These are phyloP conservation scores for Promerops cafer DNA, from an alignment of 2,113 vertebrate genomes.

Conservation along the genomic window DNA sequence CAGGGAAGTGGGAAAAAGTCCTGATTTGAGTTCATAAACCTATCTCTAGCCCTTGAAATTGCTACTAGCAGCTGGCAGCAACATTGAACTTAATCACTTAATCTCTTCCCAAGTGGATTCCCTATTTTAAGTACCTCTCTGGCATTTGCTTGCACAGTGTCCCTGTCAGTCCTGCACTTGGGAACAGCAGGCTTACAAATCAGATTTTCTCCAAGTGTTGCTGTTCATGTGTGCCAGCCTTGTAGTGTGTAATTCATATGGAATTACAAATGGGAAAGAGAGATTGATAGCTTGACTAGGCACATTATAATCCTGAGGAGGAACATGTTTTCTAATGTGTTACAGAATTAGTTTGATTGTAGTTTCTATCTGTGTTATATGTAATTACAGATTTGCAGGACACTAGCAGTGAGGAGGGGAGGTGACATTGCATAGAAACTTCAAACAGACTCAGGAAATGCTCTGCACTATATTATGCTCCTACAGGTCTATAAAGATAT, in stretches of 20 bases:
- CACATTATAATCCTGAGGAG: not conserved
- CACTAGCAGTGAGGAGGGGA: not conserved
- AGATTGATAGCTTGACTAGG: not conserved
- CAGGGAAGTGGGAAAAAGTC: not conserved
- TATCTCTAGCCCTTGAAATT: not conserved
- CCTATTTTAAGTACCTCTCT: slow-evolving; percentile 43
- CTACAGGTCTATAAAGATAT: not conserved
- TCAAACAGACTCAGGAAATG: not conserved
- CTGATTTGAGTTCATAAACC: not conserved
- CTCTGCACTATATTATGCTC: not conserved
- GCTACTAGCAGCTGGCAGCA: slow-evolving; percentile 36
- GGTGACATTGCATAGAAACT: not conserved
- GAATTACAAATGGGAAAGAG: not conserved
- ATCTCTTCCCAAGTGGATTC: slow-evolving; percentile 51
- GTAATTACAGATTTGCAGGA: not conserved
- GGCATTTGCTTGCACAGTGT: slow-evolving; percentile 50
- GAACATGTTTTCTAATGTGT: not conserved
- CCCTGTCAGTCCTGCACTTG: not conserved
- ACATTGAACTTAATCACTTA: slow-evolving; percentile 22
- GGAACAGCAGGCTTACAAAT: slow-evolving; percentile 10
- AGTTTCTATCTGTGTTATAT: not conserved
- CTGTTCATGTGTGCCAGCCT: not conserved
- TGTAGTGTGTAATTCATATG: not conserved
- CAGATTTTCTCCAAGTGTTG: not conserved
- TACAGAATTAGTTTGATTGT: not conserved